phyloP scores from a whole-genome alignment of 2,797 vertebrate species.

The Protosalanx chinensis region DNA sequence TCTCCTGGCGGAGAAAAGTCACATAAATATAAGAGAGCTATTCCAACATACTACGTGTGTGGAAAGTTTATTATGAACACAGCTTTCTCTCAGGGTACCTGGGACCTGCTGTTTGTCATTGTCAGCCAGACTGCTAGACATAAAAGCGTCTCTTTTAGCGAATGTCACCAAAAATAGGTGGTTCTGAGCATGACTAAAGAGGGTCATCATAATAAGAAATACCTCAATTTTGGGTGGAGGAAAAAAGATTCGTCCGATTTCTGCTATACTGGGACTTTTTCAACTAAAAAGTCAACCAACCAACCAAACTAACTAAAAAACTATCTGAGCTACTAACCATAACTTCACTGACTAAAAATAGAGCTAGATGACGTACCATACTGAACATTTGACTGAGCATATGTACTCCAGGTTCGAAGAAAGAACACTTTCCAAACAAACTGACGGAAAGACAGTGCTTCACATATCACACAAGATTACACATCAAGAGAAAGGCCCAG shows the following conservation, averaged over 20 bases:
- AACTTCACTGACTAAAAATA: too few relatives aligned
- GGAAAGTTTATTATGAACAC: slow-evolving; percentile 7
- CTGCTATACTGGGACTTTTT: neutral
- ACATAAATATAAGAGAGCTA: slow-evolving; percentile 16
- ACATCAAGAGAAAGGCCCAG: slow-evolving; percentile 42
- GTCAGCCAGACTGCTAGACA: slow-evolving; percentile 47
- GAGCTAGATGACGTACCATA: too few relatives aligned
- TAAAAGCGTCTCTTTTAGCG: neutral
- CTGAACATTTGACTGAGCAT: too few relatives aligned
- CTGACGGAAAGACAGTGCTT: too few relatives aligned
- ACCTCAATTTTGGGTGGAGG: neutral
- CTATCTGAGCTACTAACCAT: neutral
- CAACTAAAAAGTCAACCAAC: neutral
- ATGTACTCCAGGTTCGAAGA: too few relatives aligned
- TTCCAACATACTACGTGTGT: slow-evolving; percentile 6
- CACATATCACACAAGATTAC: slow-evolving; percentile 15
- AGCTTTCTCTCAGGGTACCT: slow-evolving; percentile 13
- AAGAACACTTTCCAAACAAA: slow-evolving; percentile 8
- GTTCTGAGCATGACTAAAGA: neutral
- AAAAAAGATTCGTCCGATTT: neutral
- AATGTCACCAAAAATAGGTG: neutral
- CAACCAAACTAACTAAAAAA: neutral
- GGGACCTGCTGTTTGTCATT: slow-evolving; percentile 41
- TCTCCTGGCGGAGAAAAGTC: slow-evolving; percentile 27
- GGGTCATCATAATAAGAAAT: neutral